These are phyloP conservation scores for Aurelia coerulea DNA, from an alignment of 30 jellyfish, hydroid and myxozoan genomes.

Conservation along the genomic window DNA sequence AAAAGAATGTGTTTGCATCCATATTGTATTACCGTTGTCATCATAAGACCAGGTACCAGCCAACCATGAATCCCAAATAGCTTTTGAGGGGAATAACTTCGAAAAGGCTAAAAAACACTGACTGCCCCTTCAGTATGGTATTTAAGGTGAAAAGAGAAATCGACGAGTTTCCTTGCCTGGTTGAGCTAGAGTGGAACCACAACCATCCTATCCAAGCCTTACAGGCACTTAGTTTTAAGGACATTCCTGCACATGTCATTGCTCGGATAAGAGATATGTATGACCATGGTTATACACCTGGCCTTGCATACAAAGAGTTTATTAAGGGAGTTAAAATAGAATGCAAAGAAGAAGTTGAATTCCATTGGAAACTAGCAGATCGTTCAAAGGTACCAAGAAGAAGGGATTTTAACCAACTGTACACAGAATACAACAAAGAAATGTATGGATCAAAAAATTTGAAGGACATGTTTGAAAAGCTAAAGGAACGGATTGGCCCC, in stretches of 20 bases:
- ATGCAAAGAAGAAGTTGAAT: too few species aligned
- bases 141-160: neutral
- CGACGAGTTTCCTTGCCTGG: slow-evolving; percentile 1
- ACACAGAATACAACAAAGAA: too few species aligned
- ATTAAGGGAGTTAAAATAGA: too few species aligned
- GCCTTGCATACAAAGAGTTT: too few species aligned
- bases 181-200: slow-evolving; percentile 43
- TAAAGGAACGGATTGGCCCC: too few species aligned
- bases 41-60: slow-evolving; percentile 38
- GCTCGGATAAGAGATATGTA: slow-evolving; percentile 1
- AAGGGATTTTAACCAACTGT: too few species aligned
- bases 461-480: too few species aligned
- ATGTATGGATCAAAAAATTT: too few species aligned
- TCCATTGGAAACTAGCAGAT: too few species aligned
- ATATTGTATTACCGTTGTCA: slow-evolving; percentile 25
- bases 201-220: too few species aligned
- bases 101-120: slow-evolving; percentile 29
- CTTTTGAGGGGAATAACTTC: slow-evolving; percentile 3
- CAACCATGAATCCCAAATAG: slow-evolving; percentile 1
- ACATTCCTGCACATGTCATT: neutral
- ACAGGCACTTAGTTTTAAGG: slow-evolving; percentile 31
- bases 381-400: too few species aligned
- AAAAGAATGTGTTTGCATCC: too few species aligned
- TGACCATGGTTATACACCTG: slow-evolving; percentile 33
- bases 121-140: slow-evolving; percentile 33